Evolutionary conservation across 2,888 invertebrate genomes (phyloP).

Genomic region (Nemoura dubitans): DNA sequence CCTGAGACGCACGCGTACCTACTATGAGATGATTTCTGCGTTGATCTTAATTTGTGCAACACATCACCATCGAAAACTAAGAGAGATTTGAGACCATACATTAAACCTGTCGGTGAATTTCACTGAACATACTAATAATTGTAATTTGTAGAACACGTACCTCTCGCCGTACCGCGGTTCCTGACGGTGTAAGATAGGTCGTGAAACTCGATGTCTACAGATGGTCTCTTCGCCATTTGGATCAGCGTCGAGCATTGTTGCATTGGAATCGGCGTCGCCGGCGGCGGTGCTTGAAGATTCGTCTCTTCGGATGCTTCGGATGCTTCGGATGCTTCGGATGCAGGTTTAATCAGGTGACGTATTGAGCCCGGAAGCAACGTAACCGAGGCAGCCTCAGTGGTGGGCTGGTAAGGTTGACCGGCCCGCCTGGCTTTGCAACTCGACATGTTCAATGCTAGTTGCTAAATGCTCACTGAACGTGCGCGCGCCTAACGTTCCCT

Average conservation of each 20-base stretch:
- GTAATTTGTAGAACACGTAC: conserved; percentile 33
- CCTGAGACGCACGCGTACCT: no score
- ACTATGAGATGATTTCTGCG: no score
- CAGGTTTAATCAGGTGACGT: no score
- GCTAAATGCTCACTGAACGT: no score
- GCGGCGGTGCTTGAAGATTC: neutral
- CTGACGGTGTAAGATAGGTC: conserved; percentile 66
- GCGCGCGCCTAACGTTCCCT: neutral
- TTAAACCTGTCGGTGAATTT: no score
- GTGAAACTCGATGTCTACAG: conserved; percentile 69
- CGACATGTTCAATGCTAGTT: neutral
- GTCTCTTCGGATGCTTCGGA: neutral
- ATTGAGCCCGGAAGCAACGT: neutral
- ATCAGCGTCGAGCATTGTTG: conserved; percentile 56
- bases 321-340: neutral
- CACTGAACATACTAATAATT: no score
- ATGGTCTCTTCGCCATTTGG: conserved; percentile 67
- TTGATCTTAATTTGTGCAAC: no score
- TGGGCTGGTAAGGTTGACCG: neutral
- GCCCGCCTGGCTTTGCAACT: neutral
- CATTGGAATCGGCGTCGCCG: neutral
- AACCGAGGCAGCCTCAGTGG: neutral
- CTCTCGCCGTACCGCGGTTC: conserved; percentile 53
- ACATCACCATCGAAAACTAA: no score
- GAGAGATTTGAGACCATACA: no score